Conservation (phyloP, 2,797 vertebrate species). For the Sebastes minor region DNA sequence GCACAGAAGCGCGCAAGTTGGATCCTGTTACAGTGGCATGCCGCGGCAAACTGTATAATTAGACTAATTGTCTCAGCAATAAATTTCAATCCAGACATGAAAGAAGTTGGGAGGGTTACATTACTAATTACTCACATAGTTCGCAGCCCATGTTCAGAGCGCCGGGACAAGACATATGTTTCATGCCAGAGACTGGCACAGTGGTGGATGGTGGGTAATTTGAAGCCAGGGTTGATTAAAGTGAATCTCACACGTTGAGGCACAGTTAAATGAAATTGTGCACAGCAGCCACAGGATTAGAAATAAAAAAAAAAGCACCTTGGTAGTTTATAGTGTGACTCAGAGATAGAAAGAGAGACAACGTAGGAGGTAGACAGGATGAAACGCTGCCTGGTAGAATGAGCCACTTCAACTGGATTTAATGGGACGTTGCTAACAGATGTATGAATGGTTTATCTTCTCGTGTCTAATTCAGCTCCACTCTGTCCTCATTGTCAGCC, state of each 20-base stretch:
- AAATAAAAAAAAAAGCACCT: constrained; percentile 6
- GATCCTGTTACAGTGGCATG: constrained; percentile 54
- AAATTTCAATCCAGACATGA: constrained; percentile 81
- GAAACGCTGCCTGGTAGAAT: constrained; percentile 29
- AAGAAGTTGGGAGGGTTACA: constrained; percentile 66
- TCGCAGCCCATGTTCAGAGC: constrained; percentile 24
- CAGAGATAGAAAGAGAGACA: not conserved
- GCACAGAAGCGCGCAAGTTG: constrained; percentile 50
- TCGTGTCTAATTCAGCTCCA: constrained; percentile 45
- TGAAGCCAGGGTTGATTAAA: constrained; percentile 60
- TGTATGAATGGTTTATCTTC: constrained; percentile 55
- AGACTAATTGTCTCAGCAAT: constrained; percentile 79
- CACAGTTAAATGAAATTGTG: constrained; percentile 50
- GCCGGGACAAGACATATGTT: constrained; percentile 31
- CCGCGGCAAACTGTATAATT: constrained; percentile 70
- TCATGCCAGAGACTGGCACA: constrained; percentile 30
- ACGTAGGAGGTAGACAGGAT: constrained; percentile 43
- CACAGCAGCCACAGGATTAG: constrained; percentile 32
- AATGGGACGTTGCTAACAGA: constrained; percentile 51
- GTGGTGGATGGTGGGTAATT: constrained; percentile 54
- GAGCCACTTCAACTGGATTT: constrained; percentile 49
- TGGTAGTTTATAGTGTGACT: constrained; percentile 38
- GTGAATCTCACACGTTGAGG: constrained; percentile 52
- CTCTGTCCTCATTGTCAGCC: constrained; percentile 29
- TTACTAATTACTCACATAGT: constrained; percentile 76